Evolutionary conservation across 2,888 invertebrate genomes (phyloP), one percentile per base, ranked within the genome.

Genomic region (Ethmia dodecea): DNA sequence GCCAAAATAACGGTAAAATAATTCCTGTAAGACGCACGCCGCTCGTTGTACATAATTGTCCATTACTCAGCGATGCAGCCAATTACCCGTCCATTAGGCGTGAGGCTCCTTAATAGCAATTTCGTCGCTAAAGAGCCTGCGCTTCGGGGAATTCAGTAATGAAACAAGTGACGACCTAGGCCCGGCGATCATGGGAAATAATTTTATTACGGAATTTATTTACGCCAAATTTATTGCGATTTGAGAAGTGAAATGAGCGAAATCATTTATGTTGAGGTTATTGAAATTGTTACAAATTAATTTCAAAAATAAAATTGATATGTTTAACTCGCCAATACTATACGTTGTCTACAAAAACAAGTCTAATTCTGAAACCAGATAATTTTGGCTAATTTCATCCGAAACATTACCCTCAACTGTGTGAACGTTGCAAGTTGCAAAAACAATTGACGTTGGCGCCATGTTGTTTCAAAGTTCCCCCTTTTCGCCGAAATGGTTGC

Each of bases 41-140:
- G 22, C 15, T 27, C 58, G 64, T 55, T 58, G 60, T 62, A 55
- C 60, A 61, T 76, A 84, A 84, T 84, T 79, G 81, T 78, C 83
- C 80, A 84, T 84, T 84, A 84, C 77, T 73, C 71, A 69, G 69
- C 75, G 76, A 76, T 70, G 76, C 72, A 70, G 73, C 76, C 81
- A 83, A 83, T 83, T 84, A 83, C 69, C 61, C 66, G 55, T 71
- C 81, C 77, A 84, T 86, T 84, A 83, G 67, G 60, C 74, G 70
- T 64, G 79, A 78, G 79, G 75, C 76, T 78, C 65, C 67, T 66
- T 78, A 80, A 78, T 77, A 72, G 83, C 80, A 78, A 80, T 81
- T 79, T 69, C 65, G 65, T 54, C 71, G 67, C 57, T 67, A 65
- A 42, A 28, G 37, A 29, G 22, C 11, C 10, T 28, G 37, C 32